Conservation (phyloP, 2,888 invertebrate genomes). For the Myopa tessellatipennis region DNA sequence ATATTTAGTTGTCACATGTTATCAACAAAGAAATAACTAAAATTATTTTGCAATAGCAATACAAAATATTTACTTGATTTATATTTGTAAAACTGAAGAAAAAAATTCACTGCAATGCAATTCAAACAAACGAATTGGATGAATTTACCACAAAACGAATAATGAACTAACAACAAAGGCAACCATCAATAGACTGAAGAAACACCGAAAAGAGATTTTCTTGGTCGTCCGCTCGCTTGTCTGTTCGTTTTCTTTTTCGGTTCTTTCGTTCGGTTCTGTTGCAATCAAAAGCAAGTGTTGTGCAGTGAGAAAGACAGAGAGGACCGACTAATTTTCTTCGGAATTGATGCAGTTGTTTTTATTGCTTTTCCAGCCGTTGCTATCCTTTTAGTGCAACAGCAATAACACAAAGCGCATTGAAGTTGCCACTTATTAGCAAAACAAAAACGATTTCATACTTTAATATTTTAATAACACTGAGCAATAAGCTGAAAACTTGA, state of each 20-base stretch:
- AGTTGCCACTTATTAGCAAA: too few species aligned
- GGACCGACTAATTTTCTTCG: not conserved
- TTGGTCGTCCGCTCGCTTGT: slow-evolving; percentile 11
- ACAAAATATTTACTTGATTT: not conserved
- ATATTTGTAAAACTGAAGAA: not conserved
- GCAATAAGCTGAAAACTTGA: too few species aligned
- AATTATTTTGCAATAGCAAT: not conserved
- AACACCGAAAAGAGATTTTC: slow-evolving; percentile 38
- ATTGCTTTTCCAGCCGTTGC: slow-evolving; percentile 23
- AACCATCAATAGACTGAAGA: slow-evolving; percentile 32
- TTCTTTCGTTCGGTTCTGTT: slow-evolving; percentile 34
- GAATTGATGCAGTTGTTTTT: not conserved
- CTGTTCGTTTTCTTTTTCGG: slow-evolving; percentile 34
- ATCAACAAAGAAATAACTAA: not conserved
- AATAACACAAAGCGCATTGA: too few species aligned
- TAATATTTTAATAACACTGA: too few species aligned
- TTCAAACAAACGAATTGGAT: slow-evolving; percentile 16
- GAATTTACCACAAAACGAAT: not conserved
- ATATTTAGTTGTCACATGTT: not conserved
- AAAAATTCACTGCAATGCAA: slow-evolving; percentile 37
- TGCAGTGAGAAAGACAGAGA: slow-evolving; percentile 9
- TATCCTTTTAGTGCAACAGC: slow-evolving; percentile 26
- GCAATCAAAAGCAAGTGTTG: not conserved
- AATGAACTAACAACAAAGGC: slow-evolving; percentile 35
- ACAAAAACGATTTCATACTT: too few species aligned